These are phyloP conservation scores for Diadema setosum DNA, from an alignment of 35 echinoderm and acorn worm species.

Conservation along the genomic window DNA sequence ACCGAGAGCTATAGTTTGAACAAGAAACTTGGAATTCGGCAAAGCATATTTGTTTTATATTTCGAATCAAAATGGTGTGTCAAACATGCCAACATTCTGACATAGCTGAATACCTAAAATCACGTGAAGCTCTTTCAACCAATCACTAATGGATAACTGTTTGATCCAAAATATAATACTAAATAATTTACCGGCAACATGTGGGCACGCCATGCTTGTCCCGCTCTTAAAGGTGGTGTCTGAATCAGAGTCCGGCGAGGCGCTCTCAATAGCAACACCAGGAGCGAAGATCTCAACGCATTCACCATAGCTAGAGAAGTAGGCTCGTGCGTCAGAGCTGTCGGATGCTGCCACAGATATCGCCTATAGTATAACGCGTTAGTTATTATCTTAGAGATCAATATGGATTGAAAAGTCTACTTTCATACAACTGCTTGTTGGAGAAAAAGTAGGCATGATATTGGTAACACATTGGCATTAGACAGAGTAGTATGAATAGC, in stretches of 20 bases:
- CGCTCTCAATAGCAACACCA: slow-evolving; percentile 31
- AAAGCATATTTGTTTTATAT: background rate
- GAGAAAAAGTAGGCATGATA: background rate
- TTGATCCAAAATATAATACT: background rate
- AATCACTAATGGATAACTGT: background rate
- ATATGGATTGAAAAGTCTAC: too few relatives aligned
- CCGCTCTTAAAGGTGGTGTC: slow-evolving; percentile 34
- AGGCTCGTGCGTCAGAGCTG: background rate
- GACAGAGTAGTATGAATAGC: background rate
- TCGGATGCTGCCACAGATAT: slow-evolving; percentile 40
- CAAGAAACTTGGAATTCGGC: background rate
- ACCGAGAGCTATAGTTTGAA: background rate
- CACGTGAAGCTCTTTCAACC: background rate
- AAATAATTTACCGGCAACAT: slow-evolving; percentile 20
- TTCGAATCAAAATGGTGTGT: background rate
- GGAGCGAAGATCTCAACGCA: slow-evolving; percentile 59
- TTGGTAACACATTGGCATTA: background rate
- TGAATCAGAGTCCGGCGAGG: background rate
- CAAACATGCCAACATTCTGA: background rate
- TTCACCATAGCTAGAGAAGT: slow-evolving; percentile 34
- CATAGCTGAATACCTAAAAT: background rate
- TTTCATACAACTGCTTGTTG: background rate
- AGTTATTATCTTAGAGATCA: too few relatives aligned
- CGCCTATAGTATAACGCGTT: background rate
- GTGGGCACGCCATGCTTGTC: slow-evolving; percentile 12